phyloP scores from a whole-genome alignment of 1,140 invertebrate species.

The Helicoverpa zea region DNA sequence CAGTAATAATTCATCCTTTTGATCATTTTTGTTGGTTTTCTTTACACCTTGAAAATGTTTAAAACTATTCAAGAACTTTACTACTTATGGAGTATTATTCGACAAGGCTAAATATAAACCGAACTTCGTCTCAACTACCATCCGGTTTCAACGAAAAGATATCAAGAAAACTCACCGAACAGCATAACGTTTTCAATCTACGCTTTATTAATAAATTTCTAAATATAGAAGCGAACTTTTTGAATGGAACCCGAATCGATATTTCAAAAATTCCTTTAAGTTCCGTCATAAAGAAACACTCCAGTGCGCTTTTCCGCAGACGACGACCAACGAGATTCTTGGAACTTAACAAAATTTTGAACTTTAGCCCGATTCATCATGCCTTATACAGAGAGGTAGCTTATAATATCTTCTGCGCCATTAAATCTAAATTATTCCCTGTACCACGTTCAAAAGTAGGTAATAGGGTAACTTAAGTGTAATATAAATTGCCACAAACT shows the following conservation, averaged over 20 bases:
- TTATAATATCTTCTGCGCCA: conserved; percentile 72
- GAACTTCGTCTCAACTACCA: neutral
- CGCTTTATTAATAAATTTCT: conserved; percentile 40
- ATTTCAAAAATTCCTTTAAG: conserved; percentile 76
- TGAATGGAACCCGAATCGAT: conserved; percentile 70
- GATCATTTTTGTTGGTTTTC: too few relatives aligned
- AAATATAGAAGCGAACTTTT: conserved; percentile 52
- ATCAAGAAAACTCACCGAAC: neutral
- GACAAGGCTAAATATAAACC: neutral
- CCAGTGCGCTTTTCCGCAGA: conserved; percentile 70
- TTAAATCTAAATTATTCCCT: conserved; percentile 71
- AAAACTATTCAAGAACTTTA: too few relatives aligned
- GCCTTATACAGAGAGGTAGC: conserved; percentile 65
- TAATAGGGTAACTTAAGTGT: conserved; percentile 49
- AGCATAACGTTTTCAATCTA: neutral
- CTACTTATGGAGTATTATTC: too few relatives aligned
- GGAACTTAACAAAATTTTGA: conserved; percentile 68
- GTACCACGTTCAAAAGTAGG: conserved; percentile 57
- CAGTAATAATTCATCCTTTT: neutral
- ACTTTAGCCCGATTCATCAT: conserved; percentile 72
- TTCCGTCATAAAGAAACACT: conserved; percentile 78
- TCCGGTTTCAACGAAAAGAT: neutral
- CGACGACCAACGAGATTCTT: conserved; percentile 62
- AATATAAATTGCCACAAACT: conserved; percentile 46
- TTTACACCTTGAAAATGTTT: too few relatives aligned